phyloP scores from a whole-genome alignment of 1,140 invertebrate genomes.

The Pristionchus pacificus region DNA sequence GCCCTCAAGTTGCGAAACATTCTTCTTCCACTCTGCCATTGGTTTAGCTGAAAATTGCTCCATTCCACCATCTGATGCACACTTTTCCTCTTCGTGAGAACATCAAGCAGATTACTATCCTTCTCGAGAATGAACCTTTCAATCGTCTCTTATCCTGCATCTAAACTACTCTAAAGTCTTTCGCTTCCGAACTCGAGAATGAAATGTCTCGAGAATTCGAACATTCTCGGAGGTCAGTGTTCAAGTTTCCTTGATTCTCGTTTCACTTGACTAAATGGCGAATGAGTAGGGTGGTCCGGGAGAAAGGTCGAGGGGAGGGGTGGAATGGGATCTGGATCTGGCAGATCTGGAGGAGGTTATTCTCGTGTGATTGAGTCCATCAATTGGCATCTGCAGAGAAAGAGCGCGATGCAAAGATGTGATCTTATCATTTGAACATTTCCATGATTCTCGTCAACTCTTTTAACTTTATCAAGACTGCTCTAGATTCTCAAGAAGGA shows the following conservation, averaged over 20 bases:
- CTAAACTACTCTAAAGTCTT: conserved; percentile 4
- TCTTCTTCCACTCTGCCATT: conserved; percentile 45
- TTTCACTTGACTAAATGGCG: too few relatives aligned
- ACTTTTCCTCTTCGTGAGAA: conserved; percentile 34
- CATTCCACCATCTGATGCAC: conserved; percentile 38
- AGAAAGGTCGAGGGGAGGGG: too few relatives aligned
- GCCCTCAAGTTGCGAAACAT: conserved; percentile 43
- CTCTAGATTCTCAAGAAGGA: conserved; percentile 28
- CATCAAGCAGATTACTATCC: conserved; percentile 38
- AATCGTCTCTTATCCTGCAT: conserved; percentile 51
- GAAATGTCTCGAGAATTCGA: conserved; percentile 11
- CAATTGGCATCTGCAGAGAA: conserved; percentile 35
- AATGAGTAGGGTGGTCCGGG: too few relatives aligned
- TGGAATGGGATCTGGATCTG: conserved; percentile 26
- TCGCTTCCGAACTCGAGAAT: conserved; percentile 14
- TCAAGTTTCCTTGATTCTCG: background rate
- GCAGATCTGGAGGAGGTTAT: conserved; percentile 33
- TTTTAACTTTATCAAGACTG: background rate
- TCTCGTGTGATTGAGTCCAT: conserved; percentile 32
- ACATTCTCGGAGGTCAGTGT: conserved; percentile 12
- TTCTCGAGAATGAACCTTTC: conserved; percentile 42
- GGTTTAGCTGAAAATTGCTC: conserved; percentile 48
- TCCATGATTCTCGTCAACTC: too few relatives aligned
- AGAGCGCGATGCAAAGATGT: conserved; percentile 29
- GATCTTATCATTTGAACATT: conserved; percentile 7